A percentile compares a stretch with the other conserved stretches of the same genome.
These are phyloP conservation scores for Epizoanthus illoricatus DNA, from an alignment of 92 coral and sea anemone genomes.

Conservation along the genomic window DNA sequence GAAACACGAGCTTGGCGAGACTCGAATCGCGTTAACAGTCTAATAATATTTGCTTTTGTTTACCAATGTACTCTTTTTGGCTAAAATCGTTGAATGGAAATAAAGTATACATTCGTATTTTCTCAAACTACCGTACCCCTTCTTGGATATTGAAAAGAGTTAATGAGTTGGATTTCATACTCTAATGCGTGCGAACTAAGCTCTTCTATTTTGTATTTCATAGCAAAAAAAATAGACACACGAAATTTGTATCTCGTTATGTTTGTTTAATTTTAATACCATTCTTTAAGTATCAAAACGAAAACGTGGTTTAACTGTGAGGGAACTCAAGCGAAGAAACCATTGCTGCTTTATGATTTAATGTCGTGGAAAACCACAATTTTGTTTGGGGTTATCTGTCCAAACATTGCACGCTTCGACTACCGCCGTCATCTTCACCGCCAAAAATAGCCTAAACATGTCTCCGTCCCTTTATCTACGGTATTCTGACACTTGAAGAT, in stretches of 20 bases:
- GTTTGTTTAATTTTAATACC: not conserved
- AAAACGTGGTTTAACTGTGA: not conserved
- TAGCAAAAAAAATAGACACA: not conserved
- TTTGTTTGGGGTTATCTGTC: conserved; percentile 27
- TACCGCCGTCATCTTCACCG: not conserved
- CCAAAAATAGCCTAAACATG: not conserved
- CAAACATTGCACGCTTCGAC: conserved; percentile 31
- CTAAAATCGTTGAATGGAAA: not conserved
- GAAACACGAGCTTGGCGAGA: conserved; percentile 2
- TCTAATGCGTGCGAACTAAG: not conserved
- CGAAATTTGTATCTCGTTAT: conserved; percentile 2
- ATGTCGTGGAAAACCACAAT: conserved; percentile 14
- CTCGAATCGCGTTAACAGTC: not conserved
- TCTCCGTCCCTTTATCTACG: no score
- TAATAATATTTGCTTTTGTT: conserved; percentile 11
- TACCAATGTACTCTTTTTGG: not conserved
- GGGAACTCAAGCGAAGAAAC: conserved; percentile 20
- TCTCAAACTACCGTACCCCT: not conserved
- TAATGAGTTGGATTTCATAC: not conserved
- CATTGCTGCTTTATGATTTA: conserved; percentile 31
- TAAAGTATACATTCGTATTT: not conserved
- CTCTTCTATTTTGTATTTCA: not conserved
- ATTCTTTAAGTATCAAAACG: conserved; percentile 6
- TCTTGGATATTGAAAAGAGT: not conserved
- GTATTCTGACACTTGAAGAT: no score